phyloP scores from a whole-genome alignment of 2,888 invertebrate species.

The Augiades crinisus region DNA sequence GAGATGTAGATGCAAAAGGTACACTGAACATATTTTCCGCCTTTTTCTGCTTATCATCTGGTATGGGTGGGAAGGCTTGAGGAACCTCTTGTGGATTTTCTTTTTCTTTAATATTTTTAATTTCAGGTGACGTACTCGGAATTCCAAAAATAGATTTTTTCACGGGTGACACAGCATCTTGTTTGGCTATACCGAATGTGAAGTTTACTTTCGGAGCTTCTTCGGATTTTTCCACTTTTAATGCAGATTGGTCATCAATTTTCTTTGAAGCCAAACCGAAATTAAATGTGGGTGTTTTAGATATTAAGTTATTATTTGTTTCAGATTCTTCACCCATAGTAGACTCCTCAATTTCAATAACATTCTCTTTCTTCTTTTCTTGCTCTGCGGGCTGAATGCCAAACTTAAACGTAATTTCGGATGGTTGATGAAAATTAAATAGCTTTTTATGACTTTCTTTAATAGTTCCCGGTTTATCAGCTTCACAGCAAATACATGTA shows the following conservation, averaged over 20 bases:
- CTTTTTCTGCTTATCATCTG: not conserved
- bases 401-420: constrained; percentile 54
- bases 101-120: constrained; percentile 33
- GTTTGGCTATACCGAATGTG: constrained; percentile 54
- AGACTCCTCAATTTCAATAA: constrained; percentile 34
- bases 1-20: constrained; percentile 21
- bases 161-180: constrained; percentile 25
- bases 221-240: constrained; percentile 31
- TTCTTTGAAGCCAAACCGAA: constrained; percentile 46
- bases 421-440: constrained; percentile 51
- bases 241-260: constrained; percentile 31
- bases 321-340: constrained; percentile 47
- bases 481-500: constrained; percentile 59
- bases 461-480: constrained; percentile 38
- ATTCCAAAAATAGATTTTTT: constrained; percentile 28
- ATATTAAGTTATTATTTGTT: constrained; percentile 58
- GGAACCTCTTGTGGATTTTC: constrained; percentile 54
- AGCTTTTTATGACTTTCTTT: constrained; percentile 38
- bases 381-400: constrained; percentile 54
- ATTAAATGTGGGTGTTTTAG: constrained; percentile 48
- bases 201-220: constrained; percentile 46
- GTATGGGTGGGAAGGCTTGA: constrained; percentile 32
- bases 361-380: constrained; percentile 35
- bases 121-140: constrained; percentile 28
- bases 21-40: constrained; percentile 30